These are phyloP conservation scores for Caenorhabditis sinica DNA, from an alignment of 2,888 invertebrate species.

Conservation along the genomic window DNA sequence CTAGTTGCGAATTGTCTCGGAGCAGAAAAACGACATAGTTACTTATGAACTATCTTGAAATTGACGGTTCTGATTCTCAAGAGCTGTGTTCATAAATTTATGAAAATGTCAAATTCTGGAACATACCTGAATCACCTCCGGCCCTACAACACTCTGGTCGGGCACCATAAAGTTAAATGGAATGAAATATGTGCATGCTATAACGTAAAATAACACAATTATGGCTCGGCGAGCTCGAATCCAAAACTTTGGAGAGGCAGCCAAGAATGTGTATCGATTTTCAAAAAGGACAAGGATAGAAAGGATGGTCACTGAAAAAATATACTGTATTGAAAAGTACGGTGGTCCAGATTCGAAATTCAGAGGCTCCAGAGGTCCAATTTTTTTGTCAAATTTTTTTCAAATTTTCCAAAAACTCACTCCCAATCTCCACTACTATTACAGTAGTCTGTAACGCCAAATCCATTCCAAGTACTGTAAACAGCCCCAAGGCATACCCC, in stretches of 20 bases:
- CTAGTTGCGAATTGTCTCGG: too few relatives aligned
- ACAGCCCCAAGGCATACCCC: constrained; percentile 17
- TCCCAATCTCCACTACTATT: constrained; percentile 28
- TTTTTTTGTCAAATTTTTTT: too few relatives aligned
- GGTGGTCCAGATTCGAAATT: too few relatives aligned
- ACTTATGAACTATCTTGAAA: too few relatives aligned
- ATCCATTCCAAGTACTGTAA: constrained; percentile 11
- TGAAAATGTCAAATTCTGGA: neutral
- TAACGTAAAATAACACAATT: constrained; percentile 11
- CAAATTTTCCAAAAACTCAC: constrained; percentile 1
- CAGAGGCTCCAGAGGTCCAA: too few relatives aligned
- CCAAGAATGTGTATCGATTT: constrained; percentile 35
- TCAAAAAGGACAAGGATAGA: constrained; percentile 39
- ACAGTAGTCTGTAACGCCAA: constrained; percentile 10
- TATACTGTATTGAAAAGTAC: neutral
- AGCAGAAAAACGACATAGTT: too few relatives aligned
- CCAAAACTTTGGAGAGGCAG: constrained; percentile 10
- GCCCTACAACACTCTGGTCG: constrained; percentile 17
- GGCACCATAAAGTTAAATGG: constrained; percentile 30
- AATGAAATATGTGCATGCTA: constrained; percentile 35
- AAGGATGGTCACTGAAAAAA: constrained; percentile 29
- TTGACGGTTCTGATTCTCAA: too few relatives aligned
- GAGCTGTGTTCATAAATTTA: too few relatives aligned
- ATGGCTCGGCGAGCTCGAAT: neutral
- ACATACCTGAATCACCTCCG: neutral